These are phyloP conservation scores for Papilio aristodemus DNA, from an alignment of 1,140 invertebrate genomes.

Conservation along the genomic window DNA sequence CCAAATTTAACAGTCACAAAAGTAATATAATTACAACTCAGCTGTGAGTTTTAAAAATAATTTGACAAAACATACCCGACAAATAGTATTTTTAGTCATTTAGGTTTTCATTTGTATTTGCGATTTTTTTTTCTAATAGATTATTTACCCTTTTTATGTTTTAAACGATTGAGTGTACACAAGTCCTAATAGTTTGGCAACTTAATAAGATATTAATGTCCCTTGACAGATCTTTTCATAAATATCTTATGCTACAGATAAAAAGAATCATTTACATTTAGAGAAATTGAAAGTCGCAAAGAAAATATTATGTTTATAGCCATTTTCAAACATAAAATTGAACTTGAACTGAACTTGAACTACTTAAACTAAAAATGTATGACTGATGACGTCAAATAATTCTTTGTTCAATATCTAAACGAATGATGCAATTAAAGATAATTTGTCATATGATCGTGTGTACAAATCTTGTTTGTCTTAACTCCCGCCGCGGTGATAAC, in stretches of 20 bases:
- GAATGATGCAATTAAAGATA: slow-evolving; percentile 1
- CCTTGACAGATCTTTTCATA: too few species aligned
- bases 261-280: too few species aligned
- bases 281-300: too few species aligned
- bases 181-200: too few species aligned
- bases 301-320: too few species aligned
- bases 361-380: not conserved
- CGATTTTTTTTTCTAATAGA: not conserved
- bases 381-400: not conserved
- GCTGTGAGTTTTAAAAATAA: slow-evolving; percentile 11
- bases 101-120: not conserved
- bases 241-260: too few species aligned
- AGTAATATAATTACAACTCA: slow-evolving; percentile 3
- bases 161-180: too few species aligned
- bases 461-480: slow-evolving; percentile 5
- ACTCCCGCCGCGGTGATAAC: not conserved
- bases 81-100: not conserved
- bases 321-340: not conserved
- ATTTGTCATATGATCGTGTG: not conserved
- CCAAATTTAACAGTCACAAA: slow-evolving; percentile 9
- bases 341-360: too few species aligned
- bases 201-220: too few species aligned
- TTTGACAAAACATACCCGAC: not conserved
- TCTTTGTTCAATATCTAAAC: slow-evolving; percentile 2
- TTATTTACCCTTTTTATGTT: slow-evolving; percentile 1